phyloP scores from a whole-genome alignment of 2,797 vertebrate genomes.

The Champsocephalus gunnari region DNA sequence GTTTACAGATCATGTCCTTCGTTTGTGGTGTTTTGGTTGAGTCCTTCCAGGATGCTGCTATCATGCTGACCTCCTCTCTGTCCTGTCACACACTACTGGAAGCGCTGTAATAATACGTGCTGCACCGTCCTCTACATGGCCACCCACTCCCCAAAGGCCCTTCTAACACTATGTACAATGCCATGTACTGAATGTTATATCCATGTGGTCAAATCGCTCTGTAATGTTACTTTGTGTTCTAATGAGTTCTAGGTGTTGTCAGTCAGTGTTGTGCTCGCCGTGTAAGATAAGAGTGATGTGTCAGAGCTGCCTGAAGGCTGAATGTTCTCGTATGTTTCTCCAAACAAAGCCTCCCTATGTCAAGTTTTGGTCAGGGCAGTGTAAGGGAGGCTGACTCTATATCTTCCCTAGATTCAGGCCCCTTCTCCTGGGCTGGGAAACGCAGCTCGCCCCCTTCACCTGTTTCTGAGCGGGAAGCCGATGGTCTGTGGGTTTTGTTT shows the following conservation, averaged over 20 bases:
- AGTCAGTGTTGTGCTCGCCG: conserved; percentile 35
- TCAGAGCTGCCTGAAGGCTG: conserved; percentile 60
- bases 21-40: conserved; percentile 73
- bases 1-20: conserved; percentile 77
- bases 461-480: conserved; percentile 72
- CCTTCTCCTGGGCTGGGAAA: conserved; percentile 50
- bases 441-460: conserved; percentile 55
- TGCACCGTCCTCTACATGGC: conserved; percentile 27
- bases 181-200: conserved; percentile 15
- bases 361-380: conserved; percentile 42
- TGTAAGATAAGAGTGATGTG: conserved; percentile 70
- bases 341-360: conserved; percentile 73
- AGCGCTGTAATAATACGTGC: conserved; percentile 63
- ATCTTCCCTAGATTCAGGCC: conserved; percentile 50
- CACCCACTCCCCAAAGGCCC: conserved; percentile 10
- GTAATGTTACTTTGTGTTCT: conserved; percentile 29
- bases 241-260: conserved; percentile 29
- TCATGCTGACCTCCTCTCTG: conserved; percentile 77
- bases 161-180: conserved; percentile 27
- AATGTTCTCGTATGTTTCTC: conserved; percentile 61
- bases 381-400: conserved; percentile 39
- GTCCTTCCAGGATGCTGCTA: conserved; percentile 79
- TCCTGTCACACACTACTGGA: conserved; percentile 73
- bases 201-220: conserved; percentile 18
- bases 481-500: conserved; percentile 78